Conservation (phyloP, 2,797 vertebrate genomes). For the Pseudochirops cupreus region DNA sequence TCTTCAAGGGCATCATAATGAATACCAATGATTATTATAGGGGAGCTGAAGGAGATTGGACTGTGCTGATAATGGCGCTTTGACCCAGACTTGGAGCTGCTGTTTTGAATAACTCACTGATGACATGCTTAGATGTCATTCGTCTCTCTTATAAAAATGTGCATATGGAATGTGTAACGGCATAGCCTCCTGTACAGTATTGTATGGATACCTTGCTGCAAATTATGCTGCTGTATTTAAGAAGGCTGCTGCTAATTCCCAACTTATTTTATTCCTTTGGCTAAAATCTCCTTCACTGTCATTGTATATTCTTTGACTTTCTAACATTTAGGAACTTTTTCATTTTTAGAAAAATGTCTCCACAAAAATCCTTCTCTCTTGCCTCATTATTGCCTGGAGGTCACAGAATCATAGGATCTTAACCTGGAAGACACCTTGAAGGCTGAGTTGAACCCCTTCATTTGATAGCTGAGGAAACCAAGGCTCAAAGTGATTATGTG, state of each 20-base stretch:
- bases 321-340: slow-evolving; percentile 27
- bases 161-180: slow-evolving; percentile 11
- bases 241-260: slow-evolving; percentile 29
- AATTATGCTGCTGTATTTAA: slow-evolving; percentile 45
- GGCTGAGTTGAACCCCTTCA: neutral
- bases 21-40: slow-evolving; percentile 40
- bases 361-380: neutral
- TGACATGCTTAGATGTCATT: slow-evolving; percentile 48
- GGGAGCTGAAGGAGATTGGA: slow-evolving; percentile 33
- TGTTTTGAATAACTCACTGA: slow-evolving; percentile 28
- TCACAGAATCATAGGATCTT: neutral
- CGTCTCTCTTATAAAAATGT: slow-evolving; percentile 36
- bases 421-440: neutral
- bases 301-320: slow-evolving; percentile 42
- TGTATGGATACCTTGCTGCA: neutral
- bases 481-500: neutral
- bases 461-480: neutral
- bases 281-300: slow-evolving; percentile 9
- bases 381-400: neutral
- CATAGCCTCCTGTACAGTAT: slow-evolving; percentile 35
- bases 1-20: slow-evolving; percentile 15
- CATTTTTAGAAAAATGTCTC: slow-evolving; percentile 31
- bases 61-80: slow-evolving; percentile 15
- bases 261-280: slow-evolving; percentile 42
- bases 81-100: neutral